These are phyloP conservation scores for Steinernema hermaphroditum DNA, from an alignment of 2,888 invertebrate genomes.

Conservation along the genomic window DNA sequence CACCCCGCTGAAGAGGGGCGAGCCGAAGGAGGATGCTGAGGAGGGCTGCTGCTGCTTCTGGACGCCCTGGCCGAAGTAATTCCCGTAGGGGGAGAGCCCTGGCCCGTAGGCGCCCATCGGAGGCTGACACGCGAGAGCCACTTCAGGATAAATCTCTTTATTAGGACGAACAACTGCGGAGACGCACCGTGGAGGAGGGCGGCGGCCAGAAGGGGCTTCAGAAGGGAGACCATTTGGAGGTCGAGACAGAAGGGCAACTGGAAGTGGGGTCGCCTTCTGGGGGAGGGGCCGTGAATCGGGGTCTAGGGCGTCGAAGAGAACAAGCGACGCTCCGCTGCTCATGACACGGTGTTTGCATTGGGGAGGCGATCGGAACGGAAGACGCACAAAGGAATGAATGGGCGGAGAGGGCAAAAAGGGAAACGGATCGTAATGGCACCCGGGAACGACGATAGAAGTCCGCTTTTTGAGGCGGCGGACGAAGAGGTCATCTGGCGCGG, in stretches of 20 bases:
- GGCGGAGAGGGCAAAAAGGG: slow-evolving; percentile 1
- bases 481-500: neutral
- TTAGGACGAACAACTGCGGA: neutral
- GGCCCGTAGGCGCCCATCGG: neutral
- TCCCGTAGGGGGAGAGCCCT: neutral
- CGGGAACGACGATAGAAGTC: slow-evolving; percentile 3
- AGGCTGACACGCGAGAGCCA: slow-evolving; percentile 7
- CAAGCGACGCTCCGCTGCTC: slow-evolving; percentile 26
- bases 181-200: neutral
- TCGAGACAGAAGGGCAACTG: neutral
- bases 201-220: neutral
- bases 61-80: neutral
- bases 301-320: slow-evolving; percentile 25
- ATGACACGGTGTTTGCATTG: slow-evolving; percentile 19
- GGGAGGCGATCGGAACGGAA: slow-evolving; percentile 15
- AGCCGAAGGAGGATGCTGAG: too few relatives aligned
- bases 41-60: neutral
- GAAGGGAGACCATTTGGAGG: too few relatives aligned
- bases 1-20: slow-evolving; percentile 2
- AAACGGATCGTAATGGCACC: slow-evolving; percentile 13
- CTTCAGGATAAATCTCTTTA: slow-evolving; percentile 21
- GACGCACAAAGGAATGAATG: neutral
- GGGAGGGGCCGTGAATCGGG: slow-evolving; percentile 23
- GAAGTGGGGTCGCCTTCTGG: neutral
- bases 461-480: neutral